A percentile compares a stretch with the other conserved stretches of the same genome.
Conservation (phyloP, 2,797 vertebrate species). For the Myiothlypis coronata region DNA sequence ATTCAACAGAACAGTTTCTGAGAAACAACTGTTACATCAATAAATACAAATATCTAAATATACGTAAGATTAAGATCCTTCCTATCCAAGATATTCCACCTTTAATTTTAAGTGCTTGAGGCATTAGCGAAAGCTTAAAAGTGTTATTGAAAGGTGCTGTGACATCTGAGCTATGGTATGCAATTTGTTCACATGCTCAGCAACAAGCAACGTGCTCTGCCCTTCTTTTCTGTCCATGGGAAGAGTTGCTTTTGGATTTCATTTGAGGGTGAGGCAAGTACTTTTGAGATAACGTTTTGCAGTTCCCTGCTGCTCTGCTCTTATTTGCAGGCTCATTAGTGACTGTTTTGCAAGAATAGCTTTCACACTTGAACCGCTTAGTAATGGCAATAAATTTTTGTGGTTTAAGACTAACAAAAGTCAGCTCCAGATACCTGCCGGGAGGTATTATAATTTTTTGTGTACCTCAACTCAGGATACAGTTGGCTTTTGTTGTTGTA, state of each 20-base stretch:
- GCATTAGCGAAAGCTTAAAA: not conserved
- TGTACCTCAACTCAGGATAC: not conserved
- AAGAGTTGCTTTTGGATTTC: conserved; percentile 36
- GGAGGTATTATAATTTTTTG: not conserved
- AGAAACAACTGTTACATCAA: not conserved
- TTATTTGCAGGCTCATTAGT: not conserved
- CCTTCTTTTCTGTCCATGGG: not conserved
- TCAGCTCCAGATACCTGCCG: not conserved
- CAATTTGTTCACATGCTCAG: not conserved
- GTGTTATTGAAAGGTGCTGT: not conserved
- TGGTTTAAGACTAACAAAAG: not conserved
- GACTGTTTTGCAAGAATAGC: not conserved
- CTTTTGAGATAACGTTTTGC: conserved; percentile 25
- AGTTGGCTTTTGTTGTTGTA: not conserved
- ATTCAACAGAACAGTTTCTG: not conserved
- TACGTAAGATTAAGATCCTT: not conserved
- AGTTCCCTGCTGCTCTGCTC: not conserved
- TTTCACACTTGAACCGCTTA: not conserved
- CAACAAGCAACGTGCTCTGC: not conserved
- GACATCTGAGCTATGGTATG: not conserved
- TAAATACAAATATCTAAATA: not conserved
- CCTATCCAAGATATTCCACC: not conserved
- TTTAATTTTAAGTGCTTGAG: conserved; percentile 20
- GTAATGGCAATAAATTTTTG: not conserved
- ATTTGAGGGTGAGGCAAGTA: conserved; percentile 2